Evolutionary conservation across 2,797 vertebrate genomes (phyloP).

Genomic region (Chelidonichthys spinosus): DNA sequence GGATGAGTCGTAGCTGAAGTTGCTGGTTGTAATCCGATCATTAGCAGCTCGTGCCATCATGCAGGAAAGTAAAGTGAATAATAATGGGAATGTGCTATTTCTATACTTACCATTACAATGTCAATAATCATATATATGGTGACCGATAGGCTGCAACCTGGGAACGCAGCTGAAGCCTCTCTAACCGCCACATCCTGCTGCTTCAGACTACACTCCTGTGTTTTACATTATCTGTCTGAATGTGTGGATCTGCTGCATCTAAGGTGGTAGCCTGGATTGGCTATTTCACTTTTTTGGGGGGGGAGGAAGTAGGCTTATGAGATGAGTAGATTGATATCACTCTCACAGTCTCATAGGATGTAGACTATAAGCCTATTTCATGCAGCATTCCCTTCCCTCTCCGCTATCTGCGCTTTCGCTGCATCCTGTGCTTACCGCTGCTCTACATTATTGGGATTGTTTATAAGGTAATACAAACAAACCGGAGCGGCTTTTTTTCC

Average conservation of each 20-base stretch:
- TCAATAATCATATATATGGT: not conserved
- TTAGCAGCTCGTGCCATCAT: conserved; percentile 25
- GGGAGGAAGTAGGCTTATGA: not conserved
- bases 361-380: too few relatives aligned
- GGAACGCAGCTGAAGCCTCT: not conserved
- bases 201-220: not conserved
- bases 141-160: not conserved
- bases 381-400: too few relatives aligned
- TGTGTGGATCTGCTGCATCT: not conserved
- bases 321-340: accelerated
- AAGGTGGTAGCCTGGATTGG: not conserved
- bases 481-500: too few relatives aligned
- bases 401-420: too few relatives aligned
- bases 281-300: not conserved
- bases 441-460: too few relatives aligned
- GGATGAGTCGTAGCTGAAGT: conserved; percentile 24
- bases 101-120: not conserved
- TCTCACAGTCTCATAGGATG: not conserved
- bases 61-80: conserved; percentile 11
- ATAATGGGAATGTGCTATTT: not conserved
- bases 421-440: too few relatives aligned
- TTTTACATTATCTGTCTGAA: not conserved
- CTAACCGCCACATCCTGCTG: not conserved
- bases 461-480: too few relatives aligned
- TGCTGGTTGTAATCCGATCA: conserved; percentile 14